Evolutionary conservation across 2,113 vertebrate genomes (phyloP).

Genomic region (Microtus montanus): DNA sequence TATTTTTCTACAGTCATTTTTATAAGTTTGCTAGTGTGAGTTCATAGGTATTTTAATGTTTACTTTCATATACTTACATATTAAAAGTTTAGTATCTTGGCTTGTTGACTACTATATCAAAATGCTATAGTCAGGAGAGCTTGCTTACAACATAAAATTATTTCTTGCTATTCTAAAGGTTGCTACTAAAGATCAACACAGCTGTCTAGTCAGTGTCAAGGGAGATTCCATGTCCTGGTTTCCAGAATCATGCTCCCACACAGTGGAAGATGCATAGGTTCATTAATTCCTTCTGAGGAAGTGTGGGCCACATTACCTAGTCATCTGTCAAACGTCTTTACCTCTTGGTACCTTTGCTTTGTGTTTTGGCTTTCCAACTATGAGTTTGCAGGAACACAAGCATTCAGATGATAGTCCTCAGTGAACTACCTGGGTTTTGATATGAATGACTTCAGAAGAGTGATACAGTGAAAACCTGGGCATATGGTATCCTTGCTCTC

Average conservation of each 20-base stretch:
- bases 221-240: no score
- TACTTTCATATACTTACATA: not conserved
- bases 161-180: not conserved
- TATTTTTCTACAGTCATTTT: not conserved
- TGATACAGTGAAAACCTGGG: not conserved
- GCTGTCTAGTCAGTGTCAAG: rapidly evolving
- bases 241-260: not conserved
- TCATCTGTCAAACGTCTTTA: not conserved
- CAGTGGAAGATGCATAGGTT: no score
- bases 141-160: not conserved
- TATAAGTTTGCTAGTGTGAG: slow-evolving; percentile 3
- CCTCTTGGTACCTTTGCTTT: not conserved
- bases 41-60: slow-evolving; percentile 13
- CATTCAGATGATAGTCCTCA: not conserved
- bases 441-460: not conserved
- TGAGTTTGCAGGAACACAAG: not conserved
- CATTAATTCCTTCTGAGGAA: not conserved
- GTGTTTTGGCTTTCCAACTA: not conserved
- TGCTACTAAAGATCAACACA: not conserved
- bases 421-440: not conserved
- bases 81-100: not conserved
- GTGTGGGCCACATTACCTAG: not conserved
- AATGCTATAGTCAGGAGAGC: not conserved
- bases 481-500: not conserved
- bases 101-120: not conserved